Conservation (phyloP, 2,888 invertebrate species). For the Steinernema scapterisci region DNA sequence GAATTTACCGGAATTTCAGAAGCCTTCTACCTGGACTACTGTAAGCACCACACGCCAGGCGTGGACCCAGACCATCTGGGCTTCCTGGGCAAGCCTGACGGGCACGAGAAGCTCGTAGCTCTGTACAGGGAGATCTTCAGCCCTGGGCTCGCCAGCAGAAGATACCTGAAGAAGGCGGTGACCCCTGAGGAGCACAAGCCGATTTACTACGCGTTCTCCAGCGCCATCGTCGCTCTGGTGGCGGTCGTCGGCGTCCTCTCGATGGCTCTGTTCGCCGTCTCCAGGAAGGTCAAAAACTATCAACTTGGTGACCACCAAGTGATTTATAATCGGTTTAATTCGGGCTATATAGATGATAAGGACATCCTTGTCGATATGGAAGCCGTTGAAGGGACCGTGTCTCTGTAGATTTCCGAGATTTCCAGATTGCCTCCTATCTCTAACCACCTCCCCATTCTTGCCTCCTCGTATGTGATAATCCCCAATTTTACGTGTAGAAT, state of each 20-base stretch:
- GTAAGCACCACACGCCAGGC: not conserved
- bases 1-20: not conserved
- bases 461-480: no score
- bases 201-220: not conserved
- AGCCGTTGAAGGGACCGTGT: not conserved
- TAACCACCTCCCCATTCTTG: no score
- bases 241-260: not conserved
- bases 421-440: no score
- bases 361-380: slow-evolving; percentile 2
- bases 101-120: not conserved
- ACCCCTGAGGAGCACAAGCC: not conserved
- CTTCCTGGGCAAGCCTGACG: not conserved
- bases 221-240: not conserved
- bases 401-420: not conserved
- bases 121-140: not conserved
- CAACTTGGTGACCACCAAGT: not conserved
- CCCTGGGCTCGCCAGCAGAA: not conserved
- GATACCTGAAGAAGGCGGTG: not conserved
- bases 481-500: no score
- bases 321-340: slow-evolving; percentile 13
- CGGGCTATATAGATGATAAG: slow-evolving; percentile 13
- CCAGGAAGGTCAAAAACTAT: not conserved
- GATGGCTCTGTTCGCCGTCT: not conserved
- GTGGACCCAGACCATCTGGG: not conserved
- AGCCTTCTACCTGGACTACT: not conserved